Conservation (phyloP, 1,140 invertebrate species). For the Sitodiplosis mosellana region DNA sequence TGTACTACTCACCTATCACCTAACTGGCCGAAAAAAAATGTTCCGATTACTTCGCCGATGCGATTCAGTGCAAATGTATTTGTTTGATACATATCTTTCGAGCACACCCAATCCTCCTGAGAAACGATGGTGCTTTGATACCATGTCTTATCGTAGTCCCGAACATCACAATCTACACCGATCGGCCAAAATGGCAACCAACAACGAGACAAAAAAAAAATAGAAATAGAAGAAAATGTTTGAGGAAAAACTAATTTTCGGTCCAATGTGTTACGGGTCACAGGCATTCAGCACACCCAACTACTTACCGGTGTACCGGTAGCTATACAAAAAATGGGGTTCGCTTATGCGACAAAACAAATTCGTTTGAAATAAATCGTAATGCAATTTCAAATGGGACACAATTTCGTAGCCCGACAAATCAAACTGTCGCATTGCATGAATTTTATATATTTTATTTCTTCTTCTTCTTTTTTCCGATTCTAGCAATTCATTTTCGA, state of each 20-base stretch:
- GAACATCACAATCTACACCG: constrained; percentile 17
- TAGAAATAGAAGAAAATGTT: neutral
- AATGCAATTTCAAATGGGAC: no score
- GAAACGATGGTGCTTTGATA: constrained; percentile 27
- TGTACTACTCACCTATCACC: constrained; percentile 30
- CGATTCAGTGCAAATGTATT: constrained; percentile 30
- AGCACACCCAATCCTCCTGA: constrained; percentile 33
- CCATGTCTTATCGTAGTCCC: constrained; percentile 32
- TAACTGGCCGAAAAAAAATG: constrained; percentile 31
- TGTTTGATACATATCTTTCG: constrained; percentile 28
- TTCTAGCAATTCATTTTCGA: no score
- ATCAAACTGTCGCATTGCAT: no score
- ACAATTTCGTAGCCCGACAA: no score
- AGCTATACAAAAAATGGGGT: no score
- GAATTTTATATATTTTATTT: no score
- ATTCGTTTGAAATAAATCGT: no score
- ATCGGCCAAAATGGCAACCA: neutral
- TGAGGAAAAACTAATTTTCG: neutral
- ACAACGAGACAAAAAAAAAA: neutral
- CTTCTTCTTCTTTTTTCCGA: no score
- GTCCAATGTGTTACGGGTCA: neutral
- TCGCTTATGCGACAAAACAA: no score
- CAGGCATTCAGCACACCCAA: neutral
- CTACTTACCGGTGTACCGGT: no score
- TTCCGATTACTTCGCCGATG: constrained; percentile 30